Percentiles rank a stretch among this genome's conserved stretches.
These are phyloP conservation scores for Leistus spinibarbis DNA, from an alignment of 2,888 invertebrate species.

Conservation along the genomic window DNA sequence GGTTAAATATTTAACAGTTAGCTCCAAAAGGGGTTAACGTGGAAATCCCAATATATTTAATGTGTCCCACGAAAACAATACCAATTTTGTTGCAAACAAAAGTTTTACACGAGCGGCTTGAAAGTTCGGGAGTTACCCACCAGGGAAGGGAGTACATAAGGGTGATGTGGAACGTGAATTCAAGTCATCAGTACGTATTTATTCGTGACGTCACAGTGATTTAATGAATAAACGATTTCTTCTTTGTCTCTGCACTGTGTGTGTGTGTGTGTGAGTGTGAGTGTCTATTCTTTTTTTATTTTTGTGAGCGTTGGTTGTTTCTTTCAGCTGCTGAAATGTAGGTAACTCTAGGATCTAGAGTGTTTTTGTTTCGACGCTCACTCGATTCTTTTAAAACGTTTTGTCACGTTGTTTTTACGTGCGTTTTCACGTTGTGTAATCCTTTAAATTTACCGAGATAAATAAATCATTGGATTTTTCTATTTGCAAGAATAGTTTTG, in stretches of 20 bases:
- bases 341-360: not conserved
- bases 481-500: constrained; percentile 33
- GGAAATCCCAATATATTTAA: not conserved
- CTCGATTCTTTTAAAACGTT: not conserved
- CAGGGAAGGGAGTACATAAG: not conserved
- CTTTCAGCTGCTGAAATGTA: not conserved
- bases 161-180: not conserved
- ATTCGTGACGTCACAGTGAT: not conserved
- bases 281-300: not conserved
- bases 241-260: not conserved
- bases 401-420: not conserved
- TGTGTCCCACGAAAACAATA: not conserved
- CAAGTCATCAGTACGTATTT: not conserved
- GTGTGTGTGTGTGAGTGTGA: not conserved
- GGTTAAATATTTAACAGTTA: constrained; percentile 7
- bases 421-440: not conserved
- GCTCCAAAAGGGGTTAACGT: not conserved
- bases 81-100: not conserved
- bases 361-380: not conserved
- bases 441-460: not conserved
- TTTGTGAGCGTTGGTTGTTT: not conserved
- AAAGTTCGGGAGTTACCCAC: not conserved
- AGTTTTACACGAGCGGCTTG: not conserved
- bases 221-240: not conserved
- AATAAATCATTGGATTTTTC: not conserved